These are phyloP conservation scores for Otis tarda DNA, from an alignment of 2,113 vertebrate genomes.

Conservation along the genomic window DNA sequence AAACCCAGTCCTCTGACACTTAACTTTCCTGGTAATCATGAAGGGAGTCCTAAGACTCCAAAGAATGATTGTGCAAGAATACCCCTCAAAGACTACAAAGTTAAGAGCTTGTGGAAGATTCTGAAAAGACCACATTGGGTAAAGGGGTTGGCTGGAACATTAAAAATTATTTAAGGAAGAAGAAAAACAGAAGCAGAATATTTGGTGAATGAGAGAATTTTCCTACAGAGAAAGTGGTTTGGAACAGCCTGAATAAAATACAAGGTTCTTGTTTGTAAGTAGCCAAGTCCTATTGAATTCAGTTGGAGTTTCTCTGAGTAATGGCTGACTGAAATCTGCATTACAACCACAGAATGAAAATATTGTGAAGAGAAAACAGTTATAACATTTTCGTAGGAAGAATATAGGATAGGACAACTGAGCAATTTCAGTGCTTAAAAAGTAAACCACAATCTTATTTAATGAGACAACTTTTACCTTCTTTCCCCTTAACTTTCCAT, in stretches of 20 bases:
- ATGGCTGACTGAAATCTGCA: neutral
- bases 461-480: neutral
- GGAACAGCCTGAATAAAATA: slow-evolving; percentile 3
- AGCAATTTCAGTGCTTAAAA: neutral
- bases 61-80: neutral
- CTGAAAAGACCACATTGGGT: neutral
- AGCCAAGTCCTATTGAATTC: neutral
- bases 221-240: slow-evolving; percentile 4
- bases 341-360: neutral
- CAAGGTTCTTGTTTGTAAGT: neutral
- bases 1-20: neutral
- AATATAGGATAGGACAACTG: neutral
- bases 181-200: slow-evolving; percentile 3
- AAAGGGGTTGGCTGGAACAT: neutral
- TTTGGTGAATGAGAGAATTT: slow-evolving; percentile 19
- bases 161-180: neutral
- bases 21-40: neutral
- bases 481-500: slow-evolving; percentile 19
- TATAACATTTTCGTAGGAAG: neutral
- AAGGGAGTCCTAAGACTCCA: neutral
- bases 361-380: neutral
- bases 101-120: neutral
- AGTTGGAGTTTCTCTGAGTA: neutral
- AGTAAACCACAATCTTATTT: neutral
- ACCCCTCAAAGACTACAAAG: neutral